Evolutionary conservation across 1,140 invertebrate genomes (phyloP).

Genomic region (Platyscapa corneri): DNA sequence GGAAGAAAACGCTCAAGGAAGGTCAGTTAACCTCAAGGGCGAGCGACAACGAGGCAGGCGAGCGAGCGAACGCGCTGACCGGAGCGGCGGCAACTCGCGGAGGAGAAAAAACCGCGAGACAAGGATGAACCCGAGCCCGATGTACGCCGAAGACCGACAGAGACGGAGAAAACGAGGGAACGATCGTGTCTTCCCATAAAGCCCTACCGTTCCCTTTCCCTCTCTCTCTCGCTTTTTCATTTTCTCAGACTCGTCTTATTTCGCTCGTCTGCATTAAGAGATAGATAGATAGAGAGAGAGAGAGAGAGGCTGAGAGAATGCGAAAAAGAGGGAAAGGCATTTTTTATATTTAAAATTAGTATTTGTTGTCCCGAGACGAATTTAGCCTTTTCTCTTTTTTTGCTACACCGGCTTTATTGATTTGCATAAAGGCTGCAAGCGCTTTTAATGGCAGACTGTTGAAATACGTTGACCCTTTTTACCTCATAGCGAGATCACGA

Average conservation of each 20-base stretch:
- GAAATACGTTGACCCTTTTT: background rate
- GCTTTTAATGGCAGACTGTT: background rate
- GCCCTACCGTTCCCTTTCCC: background rate
- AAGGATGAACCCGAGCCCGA: conserved; percentile 42
- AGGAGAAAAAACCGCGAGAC: conserved; percentile 37
- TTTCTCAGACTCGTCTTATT: conserved; percentile 42
- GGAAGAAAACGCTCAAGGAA: conserved; percentile 44
- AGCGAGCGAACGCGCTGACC: background rate
- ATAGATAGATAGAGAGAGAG: background rate
- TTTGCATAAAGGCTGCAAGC: conserved; percentile 24
- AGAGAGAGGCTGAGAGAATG: background rate
- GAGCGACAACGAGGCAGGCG: conserved; percentile 25
- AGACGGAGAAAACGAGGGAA: conserved; percentile 45
- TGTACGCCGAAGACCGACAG: conserved; percentile 7
- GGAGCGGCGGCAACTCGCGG: background rate
- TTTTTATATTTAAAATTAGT: conserved; percentile 50
- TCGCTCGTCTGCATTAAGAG: background rate
- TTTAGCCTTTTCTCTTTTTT: conserved; percentile 15
- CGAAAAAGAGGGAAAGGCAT: background rate
- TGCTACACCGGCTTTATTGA: conserved; percentile 5
- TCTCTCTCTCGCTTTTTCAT: conserved; percentile 48
- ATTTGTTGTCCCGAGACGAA: conserved; percentile 41
- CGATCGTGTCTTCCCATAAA: conserved; percentile 49
- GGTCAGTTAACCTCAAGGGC: conserved; percentile 49
- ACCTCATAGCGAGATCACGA: background rate